These are phyloP conservation scores for Drosophila watanabei DNA, from an alignment of 1,140 invertebrate genomes.

Conservation along the genomic window DNA sequence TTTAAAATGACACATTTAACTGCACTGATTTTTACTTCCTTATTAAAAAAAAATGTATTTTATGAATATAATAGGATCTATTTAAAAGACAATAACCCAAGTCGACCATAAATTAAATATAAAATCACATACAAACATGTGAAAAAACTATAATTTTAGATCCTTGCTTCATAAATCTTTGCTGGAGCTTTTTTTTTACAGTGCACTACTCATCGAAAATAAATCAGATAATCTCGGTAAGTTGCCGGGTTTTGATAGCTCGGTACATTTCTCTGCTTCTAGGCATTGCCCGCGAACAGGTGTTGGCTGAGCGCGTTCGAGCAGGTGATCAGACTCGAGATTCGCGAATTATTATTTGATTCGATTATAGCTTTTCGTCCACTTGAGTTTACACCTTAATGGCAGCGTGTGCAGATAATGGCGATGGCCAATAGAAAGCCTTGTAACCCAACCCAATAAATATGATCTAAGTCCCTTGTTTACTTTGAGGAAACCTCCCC, in stretches of 20 bases:
- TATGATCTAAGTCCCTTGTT: not conserved
- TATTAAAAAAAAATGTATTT: not conserved
- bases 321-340: constrained; percentile 46
- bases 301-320: constrained; percentile 36
- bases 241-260: constrained; percentile 41
- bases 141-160: not conserved
- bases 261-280: constrained; percentile 69
- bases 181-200: constrained; percentile 1
- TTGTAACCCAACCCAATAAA: constrained; percentile 11
- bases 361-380: constrained; percentile 44
- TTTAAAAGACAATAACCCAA: not conserved
- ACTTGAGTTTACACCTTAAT: constrained; percentile 38
- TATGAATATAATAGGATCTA: not conserved
- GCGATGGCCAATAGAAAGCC: constrained; percentile 31
- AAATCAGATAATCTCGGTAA: constrained; percentile 31
- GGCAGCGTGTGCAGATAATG: constrained; percentile 34
- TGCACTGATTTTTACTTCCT: not conserved
- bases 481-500: constrained; percentile 14
- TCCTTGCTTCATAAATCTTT: not conserved
- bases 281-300: constrained; percentile 50
- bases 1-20: not conserved
- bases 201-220: constrained; percentile 23
- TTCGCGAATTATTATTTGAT: constrained; percentile 52
- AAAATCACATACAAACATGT: not conserved
- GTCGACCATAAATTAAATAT: not conserved